Percentiles rank a stretch among this genome's conserved stretches.
phyloP scores from a whole-genome alignment of 2,888 invertebrate species.

The Melanostoma scalare region DNA sequence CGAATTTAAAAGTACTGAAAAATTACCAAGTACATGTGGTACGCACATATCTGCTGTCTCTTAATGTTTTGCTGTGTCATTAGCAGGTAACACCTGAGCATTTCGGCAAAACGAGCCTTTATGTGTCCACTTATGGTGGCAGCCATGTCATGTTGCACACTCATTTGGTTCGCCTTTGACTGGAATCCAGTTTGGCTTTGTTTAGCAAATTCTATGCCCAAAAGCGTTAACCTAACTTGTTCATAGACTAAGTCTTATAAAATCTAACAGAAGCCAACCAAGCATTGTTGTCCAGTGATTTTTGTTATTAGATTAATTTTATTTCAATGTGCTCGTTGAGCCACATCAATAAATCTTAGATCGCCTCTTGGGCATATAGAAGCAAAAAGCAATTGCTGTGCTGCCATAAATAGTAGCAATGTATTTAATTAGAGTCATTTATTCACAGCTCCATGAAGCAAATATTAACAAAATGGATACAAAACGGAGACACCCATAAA shows the following conservation, averaged over 20 bases:
- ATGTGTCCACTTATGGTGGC: slow-evolving; percentile 52
- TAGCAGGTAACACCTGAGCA: slow-evolving; percentile 68
- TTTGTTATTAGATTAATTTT: slow-evolving; percentile 64
- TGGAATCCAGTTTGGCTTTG: slow-evolving; percentile 55
- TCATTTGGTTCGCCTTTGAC: slow-evolving; percentile 62
- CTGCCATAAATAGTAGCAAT: slow-evolving; percentile 63
- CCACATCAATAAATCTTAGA: slow-evolving; percentile 58
- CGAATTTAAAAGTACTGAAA: no score
- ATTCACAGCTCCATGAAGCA: slow-evolving; percentile 65
- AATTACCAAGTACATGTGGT: background rate
- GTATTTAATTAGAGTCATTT: slow-evolving; percentile 70
- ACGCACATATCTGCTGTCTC: background rate
- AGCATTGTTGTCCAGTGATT: slow-evolving; percentile 40
- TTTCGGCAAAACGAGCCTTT: slow-evolving; percentile 61
- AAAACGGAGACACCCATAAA: slow-evolving; percentile 43
- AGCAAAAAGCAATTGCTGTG: slow-evolving; percentile 48
- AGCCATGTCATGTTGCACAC: slow-evolving; percentile 60
- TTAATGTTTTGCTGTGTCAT: slow-evolving; percentile 33
- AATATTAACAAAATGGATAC: slow-evolving; percentile 44
- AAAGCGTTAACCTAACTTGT: slow-evolving; percentile 50
- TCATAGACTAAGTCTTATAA: slow-evolving; percentile 43
- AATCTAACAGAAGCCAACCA: slow-evolving; percentile 46
- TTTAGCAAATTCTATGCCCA: slow-evolving; percentile 54
- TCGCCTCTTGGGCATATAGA: slow-evolving; percentile 60
- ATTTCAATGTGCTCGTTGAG: slow-evolving; percentile 59